Conservation (phyloP, 2,113 vertebrate genomes). For the Camarhynchus parvulus region DNA sequence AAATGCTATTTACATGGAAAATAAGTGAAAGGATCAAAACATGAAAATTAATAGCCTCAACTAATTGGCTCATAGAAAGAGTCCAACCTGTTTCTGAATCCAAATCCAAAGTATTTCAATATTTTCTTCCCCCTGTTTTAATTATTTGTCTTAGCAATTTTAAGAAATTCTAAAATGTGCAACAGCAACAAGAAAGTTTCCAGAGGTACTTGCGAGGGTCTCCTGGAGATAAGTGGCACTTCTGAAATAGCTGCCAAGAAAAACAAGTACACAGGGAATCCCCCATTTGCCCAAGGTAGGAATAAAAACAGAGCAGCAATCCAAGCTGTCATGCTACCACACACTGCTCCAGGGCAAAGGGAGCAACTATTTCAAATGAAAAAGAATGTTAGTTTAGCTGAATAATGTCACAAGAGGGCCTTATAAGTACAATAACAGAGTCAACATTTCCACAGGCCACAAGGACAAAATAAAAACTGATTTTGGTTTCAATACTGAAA, state of each 20-base stretch:
- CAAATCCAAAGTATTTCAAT: background rate
- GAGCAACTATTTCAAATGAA: background rate
- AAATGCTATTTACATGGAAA: background rate
- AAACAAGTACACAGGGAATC: background rate
- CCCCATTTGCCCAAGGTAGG: background rate
- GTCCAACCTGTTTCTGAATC: background rate
- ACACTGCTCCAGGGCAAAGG: background rate
- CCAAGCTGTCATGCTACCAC: background rate
- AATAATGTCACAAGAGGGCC: background rate
- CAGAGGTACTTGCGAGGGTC: background rate
- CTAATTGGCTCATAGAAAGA: background rate
- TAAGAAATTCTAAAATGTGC: background rate
- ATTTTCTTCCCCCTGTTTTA: background rate
- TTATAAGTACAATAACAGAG: background rate
- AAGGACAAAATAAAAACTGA: background rate
- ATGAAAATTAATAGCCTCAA: background rate
- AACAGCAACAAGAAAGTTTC: background rate
- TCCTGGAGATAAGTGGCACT: slow-evolving; percentile 1
- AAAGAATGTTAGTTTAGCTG: background rate
- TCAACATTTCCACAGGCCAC: background rate
- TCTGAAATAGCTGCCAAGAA: slow-evolving; percentile 26
- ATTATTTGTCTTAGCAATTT: background rate
- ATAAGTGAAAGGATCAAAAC: background rate
- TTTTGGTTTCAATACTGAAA: background rate
- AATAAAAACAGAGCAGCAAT: background rate